phyloP scores from a whole-genome alignment of 2,113 vertebrate genomes.

The Mastomys coucha region DNA sequence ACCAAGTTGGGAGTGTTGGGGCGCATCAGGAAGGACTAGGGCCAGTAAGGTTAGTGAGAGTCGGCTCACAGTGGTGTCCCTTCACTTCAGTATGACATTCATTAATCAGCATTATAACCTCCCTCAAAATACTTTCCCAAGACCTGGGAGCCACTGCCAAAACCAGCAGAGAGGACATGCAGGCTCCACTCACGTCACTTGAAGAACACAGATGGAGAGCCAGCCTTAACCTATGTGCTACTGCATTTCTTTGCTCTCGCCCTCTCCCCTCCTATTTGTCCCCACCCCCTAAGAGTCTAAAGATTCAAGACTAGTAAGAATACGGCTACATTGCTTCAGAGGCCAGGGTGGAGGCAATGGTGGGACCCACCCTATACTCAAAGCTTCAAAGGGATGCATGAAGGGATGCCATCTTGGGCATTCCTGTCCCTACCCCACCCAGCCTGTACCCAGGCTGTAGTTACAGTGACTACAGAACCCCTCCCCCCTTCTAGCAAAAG shows the following conservation, averaged over 20 bases:
- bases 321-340: background rate
- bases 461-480: background rate
- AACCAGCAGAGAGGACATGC: background rate
- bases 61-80: fast-evolving
- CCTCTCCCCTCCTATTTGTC: too few relatives aligned
- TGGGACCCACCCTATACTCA: background rate
- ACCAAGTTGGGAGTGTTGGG: background rate
- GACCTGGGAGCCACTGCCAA: background rate
- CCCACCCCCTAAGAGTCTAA: background rate
- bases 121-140: background rate
- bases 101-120: too few relatives aligned
- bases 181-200: background rate
- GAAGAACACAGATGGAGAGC: background rate
- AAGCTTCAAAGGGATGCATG: background rate
- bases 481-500: background rate
- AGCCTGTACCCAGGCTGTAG: background rate
- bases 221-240: fast-evolving
- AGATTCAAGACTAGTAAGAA: background rate
- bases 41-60: background rate
- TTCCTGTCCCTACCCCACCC: fast-evolving
- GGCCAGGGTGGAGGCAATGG: too few relatives aligned
- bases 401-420: background rate
- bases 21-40: too few relatives aligned
- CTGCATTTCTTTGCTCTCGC: too few relatives aligned
- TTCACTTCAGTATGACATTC: fast-evolving